Conservation (phyloP, 2,888 invertebrate genomes). For the Hanleya hanleyi region DNA sequence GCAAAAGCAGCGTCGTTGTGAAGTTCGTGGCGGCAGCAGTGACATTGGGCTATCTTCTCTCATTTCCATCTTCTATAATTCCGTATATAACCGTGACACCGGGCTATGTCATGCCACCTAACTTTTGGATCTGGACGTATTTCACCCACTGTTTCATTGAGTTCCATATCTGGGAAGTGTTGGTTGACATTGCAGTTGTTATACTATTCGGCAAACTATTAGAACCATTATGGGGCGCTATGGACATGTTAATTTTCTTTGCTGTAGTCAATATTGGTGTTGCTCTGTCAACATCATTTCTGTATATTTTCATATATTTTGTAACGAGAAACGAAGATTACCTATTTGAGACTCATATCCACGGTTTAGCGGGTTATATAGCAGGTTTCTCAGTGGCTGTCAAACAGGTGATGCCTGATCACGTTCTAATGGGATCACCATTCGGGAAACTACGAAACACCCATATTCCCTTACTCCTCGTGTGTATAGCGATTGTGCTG, state of each 20-base stretch:
- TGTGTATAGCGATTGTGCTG: constrained; percentile 84
- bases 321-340: constrained; percentile 89
- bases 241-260: constrained; percentile 96
- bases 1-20: constrained; percentile 94
- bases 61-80: constrained; percentile 85
- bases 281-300: constrained; percentile 89
- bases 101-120: constrained; percentile 88
- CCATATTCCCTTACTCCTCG: constrained; percentile 90
- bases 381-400: constrained; percentile 92
- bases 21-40: constrained; percentile 93
- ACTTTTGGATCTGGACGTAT: constrained; percentile 86
- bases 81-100: constrained; percentile 82
- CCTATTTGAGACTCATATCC: constrained; percentile 92
- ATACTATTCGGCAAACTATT: constrained; percentile 95
- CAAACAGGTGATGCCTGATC: constrained; percentile 98
- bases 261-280: constrained; percentile 92
- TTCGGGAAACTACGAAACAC: constrained; percentile 87
- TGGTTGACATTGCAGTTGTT: constrained; percentile 92
- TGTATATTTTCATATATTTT: constrained; percentile 92
- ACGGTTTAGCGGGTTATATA: constrained; percentile 94
- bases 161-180: constrained; percentile 95
- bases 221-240: constrained; percentile 94
- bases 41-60: constrained; percentile 89
- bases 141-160: constrained; percentile 97
- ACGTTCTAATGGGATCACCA: constrained; percentile 91